Percentiles rank a stretch among this genome's conserved stretches.
These are phyloP conservation scores for Aldrovandia affinis DNA, from an alignment of 2,797 vertebrate species.

Conservation along the genomic window DNA sequence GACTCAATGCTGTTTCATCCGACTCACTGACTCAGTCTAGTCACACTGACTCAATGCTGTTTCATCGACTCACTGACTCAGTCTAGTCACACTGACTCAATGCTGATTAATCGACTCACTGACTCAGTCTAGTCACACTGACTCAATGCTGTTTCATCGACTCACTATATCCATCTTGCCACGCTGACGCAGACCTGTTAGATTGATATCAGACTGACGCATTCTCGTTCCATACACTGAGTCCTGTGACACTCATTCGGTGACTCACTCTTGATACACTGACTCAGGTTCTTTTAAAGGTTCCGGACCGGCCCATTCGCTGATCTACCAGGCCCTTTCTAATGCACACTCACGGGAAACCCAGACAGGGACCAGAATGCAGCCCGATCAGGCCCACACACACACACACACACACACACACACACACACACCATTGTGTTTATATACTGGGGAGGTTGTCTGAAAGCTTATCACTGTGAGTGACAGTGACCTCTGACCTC, in stretches of 20 bases:
- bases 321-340: too few relatives aligned
- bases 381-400: background rate
- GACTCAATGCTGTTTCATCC: background rate
- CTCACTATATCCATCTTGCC: background rate
- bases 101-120: background rate
- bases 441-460: too few relatives aligned
- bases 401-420: too few relatives aligned
- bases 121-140: background rate
- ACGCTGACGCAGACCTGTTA: background rate
- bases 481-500: constrained; percentile 3
- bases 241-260: background rate
- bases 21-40: background rate
- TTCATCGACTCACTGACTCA: background rate
- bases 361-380: background rate
- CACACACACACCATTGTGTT: too few relatives aligned
- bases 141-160: background rate
- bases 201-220: background rate
- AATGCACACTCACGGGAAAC: background rate
- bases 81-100: background rate
- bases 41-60: background rate
- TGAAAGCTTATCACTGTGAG: background rate
- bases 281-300: background rate
- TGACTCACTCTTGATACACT: background rate
- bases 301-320: background rate
- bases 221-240: background rate